Base-by-base conservation (phyloP, 2,113 vertebrate species). In the Tenebrosternarchus preto region DNA sequence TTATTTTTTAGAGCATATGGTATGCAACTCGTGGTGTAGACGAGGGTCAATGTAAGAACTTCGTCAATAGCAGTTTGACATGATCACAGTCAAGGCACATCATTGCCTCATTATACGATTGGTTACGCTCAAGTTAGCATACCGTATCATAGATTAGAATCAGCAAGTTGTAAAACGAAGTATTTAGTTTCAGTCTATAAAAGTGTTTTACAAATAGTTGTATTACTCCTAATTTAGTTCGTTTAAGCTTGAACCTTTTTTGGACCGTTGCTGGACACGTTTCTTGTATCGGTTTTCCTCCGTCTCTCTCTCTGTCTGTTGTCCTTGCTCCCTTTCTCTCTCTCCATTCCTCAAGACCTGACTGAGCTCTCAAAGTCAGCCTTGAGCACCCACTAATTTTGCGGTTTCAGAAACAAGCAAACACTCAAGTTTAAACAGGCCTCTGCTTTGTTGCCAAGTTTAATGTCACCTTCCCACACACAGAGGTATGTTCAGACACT, bases 391-490 rank as follows among this genome's bases (percentile, higher is more conserved):
- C 50, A 4, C 56, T 68, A 57, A 64, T 80, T 80, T 68, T 74
- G 61, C 59, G 50, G 36, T 64, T 66, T 67, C 33, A 74, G 71
- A 43, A 67, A 74, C 27, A 43, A 39, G 63, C 67, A 46, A 17
- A 16, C 39, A 57, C 29, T 75, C 70, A 50, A 80, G 70, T 73
- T 57, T 61, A 70, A 67, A 80, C 70, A 73, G 46, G 31, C 31
- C 70, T 55, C 29, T 17, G 57, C 36, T 77, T 68, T 31, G 53
- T 33, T 12, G 16, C n/a, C 22, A 24, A n/a, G n/a, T 19, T 76
- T 15, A 67, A 33, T 43, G 2, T 7, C 33, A 24, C 66, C 17
- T 27, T 9, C 22, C 31, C 31, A 22, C 16, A 16, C 22, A 69
- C 31, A 71, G 19, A 56, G 27, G 56, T 20, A 73, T 5, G 16